These are phyloP conservation scores for Channallabes apus DNA, from an alignment of 2,797 vertebrate genomes.

Conservation along the genomic window DNA sequence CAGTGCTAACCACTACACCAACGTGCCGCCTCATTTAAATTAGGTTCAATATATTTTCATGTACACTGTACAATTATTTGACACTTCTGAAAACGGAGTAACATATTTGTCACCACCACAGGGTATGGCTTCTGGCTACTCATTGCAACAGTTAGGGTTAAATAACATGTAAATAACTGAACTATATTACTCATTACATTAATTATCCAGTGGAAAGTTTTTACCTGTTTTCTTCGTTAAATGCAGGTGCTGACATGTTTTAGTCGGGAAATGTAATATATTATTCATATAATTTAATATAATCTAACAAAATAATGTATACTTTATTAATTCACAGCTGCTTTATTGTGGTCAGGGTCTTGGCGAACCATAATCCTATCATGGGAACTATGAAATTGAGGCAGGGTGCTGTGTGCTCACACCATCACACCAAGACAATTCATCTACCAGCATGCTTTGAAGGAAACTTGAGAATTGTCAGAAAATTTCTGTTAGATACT, in stretches of 20 bases:
- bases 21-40: neutral
- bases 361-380: neutral
- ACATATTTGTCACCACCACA: too few relatives aligned
- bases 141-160: too few relatives aligned
- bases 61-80: too few relatives aligned
- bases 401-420: neutral
- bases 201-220: too few relatives aligned
- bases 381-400: neutral
- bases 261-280: neutral
- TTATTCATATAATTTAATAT: neutral
- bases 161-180: too few relatives aligned
- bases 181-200: too few relatives aligned
- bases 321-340: neutral
- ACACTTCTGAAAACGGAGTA: too few relatives aligned
- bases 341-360: neutral
- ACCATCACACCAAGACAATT: neutral
- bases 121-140: too few relatives aligned
- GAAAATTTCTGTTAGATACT: neutral
- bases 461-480: neutral
- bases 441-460: neutral
- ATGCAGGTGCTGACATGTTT: too few relatives aligned
- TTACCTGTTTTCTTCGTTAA: too few relatives aligned
- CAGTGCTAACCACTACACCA: too few relatives aligned
- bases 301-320: neutral
- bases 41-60: neutral